Evolutionary conservation across 2,113 vertebrate species (phyloP).

Genomic region (Pampusana beccarii): DNA sequence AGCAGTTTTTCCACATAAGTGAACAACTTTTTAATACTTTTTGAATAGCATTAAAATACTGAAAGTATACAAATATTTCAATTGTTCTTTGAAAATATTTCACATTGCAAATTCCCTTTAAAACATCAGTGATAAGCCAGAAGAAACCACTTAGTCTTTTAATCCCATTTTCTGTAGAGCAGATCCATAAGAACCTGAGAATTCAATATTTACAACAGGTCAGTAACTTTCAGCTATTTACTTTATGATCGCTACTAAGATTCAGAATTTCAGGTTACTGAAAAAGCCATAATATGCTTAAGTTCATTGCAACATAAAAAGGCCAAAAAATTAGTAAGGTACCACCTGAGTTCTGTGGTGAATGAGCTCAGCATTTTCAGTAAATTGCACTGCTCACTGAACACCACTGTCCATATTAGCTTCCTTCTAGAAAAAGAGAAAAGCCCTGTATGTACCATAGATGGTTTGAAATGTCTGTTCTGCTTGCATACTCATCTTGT

Average conservation of each 20-base stretch:
- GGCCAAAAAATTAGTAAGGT: background rate
- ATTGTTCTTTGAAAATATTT: background rate
- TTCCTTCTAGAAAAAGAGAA: background rate
- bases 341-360: background rate
- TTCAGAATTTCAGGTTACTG: background rate
- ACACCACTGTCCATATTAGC: rapidly evolving
- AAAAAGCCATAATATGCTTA: background rate
- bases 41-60: background rate
- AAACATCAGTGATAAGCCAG: background rate
- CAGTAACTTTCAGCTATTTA: background rate
- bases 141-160: background rate
- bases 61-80: background rate
- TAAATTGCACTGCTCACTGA: background rate
- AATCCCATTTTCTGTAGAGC: background rate
- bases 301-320: background rate
- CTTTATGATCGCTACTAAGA: background rate
- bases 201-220: background rate
- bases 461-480: background rate
- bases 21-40: background rate
- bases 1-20: background rate
- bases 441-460: background rate
- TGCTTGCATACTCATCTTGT: background rate
- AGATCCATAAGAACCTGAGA: background rate
- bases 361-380: background rate
- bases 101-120: background rate